phyloP scores from a whole-genome alignment of 2,888 invertebrate genomes.

The Uropetala carovei region DNA sequence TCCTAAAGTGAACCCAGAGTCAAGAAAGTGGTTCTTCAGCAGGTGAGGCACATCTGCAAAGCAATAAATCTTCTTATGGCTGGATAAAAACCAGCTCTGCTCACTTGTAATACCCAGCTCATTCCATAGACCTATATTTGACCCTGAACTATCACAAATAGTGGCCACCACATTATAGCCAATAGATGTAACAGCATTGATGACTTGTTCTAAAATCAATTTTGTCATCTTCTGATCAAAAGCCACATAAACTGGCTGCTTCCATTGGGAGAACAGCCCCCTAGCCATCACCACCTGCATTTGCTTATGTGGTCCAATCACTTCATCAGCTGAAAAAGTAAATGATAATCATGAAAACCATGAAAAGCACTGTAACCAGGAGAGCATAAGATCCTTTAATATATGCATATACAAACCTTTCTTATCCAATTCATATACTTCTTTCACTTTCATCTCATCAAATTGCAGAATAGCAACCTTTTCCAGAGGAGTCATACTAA shows the following conservation, averaged over 20 bases:
- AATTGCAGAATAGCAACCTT: too few relatives aligned
- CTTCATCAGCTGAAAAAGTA: too few relatives aligned
- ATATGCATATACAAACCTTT: too few relatives aligned
- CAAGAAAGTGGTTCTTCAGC: slow-evolving; percentile 70
- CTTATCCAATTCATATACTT: too few relatives aligned
- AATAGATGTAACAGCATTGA: slow-evolving; percentile 68
- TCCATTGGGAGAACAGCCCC: slow-evolving; percentile 69
- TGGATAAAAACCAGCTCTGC: slow-evolving; percentile 69
- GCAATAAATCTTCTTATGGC: slow-evolving; percentile 69
- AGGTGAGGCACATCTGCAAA: slow-evolving; percentile 71
- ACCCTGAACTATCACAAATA: slow-evolving; percentile 68
- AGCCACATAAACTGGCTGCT: slow-evolving; percentile 69
- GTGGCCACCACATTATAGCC: slow-evolving; percentile 70
- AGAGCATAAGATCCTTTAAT: too few relatives aligned
- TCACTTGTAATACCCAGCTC: slow-evolving; percentile 68
- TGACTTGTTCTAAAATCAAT: slow-evolving; percentile 68
- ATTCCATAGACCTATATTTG: slow-evolving; percentile 70
- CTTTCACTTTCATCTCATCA: too few relatives aligned
- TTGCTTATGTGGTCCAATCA: too few relatives aligned
- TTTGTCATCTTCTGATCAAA: slow-evolving; percentile 71
- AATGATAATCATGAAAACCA: too few relatives aligned
- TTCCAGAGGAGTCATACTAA: too few relatives aligned
- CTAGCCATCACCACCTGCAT: slow-evolving; percentile 70
- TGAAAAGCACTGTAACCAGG: too few relatives aligned
- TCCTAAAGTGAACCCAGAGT: slow-evolving; percentile 69